Base-by-base conservation (phyloP, 64 coral and sea anemone species). In the Stylophora pistillata region DNA sequence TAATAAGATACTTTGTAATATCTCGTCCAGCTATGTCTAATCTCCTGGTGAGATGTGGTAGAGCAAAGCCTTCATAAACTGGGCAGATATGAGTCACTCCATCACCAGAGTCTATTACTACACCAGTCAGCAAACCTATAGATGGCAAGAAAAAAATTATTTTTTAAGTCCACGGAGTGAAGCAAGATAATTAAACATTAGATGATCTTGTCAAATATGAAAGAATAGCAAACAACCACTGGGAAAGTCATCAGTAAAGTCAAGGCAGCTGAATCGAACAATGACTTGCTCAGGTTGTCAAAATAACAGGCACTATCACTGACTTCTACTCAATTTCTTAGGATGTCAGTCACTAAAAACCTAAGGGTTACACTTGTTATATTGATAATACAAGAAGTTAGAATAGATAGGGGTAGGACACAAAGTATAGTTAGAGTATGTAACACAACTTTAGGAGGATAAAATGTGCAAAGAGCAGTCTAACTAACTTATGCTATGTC, bases 81-180 rank as follows among this genome's bases (percentile, higher is more conserved):
- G 96, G 96, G 54, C 96, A 98, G 61, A 98, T 98, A 55, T 98
- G 96, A 25, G 95, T 98, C 53, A 98, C 95, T 74, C 95, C 95
- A 98, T 98, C 95, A 65, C 95, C 95, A 66, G 95, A 94, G 70
- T 98, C 96, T 26, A 98, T 91, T 7, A 98, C 96, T 20, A 98
- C 96, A 52, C 96, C 96, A 53, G 96, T 98, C 33, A 98, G 58
- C 64, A 98, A 85, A 77, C 96, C 96, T 98, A 27, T 2, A 62
- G 30, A 80, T 16, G 60, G 89, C 25, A 78, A 56, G 13, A 41
- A 41, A 23, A 37, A 59, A 9, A 21, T 28, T 7, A 17, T 87
- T 33, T 74, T 57, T 11, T 30, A 31, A 2, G 56, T 16, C n/a
- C 15, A 55, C 12, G 47, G 28, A 15, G 18, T 15, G 16, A 71